A percentile compares a stretch with the other conserved stretches of the same genome.
Conservation (phyloP, 2,113 vertebrate genomes). For the Malurus elegans region DNA sequence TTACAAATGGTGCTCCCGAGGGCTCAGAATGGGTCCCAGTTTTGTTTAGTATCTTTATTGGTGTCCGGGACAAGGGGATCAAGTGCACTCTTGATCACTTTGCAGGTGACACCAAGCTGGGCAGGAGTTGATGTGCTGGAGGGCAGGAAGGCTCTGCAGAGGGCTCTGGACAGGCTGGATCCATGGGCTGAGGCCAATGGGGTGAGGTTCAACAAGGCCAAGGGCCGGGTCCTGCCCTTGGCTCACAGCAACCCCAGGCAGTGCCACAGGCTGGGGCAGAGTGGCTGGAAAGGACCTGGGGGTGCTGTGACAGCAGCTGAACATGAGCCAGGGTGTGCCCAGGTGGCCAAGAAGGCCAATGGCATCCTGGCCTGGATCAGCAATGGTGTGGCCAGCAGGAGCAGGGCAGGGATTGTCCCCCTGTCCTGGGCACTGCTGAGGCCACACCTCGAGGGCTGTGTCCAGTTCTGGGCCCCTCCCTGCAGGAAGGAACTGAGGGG, state of each 20-base stretch:
- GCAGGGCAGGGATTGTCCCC: neutral
- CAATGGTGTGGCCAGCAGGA: neutral
- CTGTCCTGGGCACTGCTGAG: neutral
- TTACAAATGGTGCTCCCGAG: neutral
- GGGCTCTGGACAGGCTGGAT: neutral
- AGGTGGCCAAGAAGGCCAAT: neutral
- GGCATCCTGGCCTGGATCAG: neutral
- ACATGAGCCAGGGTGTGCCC: neutral
- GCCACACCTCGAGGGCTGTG: neutral
- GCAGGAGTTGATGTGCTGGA: neutral
- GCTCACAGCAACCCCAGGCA: neutral
- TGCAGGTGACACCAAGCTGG: fast-evolving
- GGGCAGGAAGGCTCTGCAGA: neutral
- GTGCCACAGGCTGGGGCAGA: neutral
- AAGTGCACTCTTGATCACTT: neutral
- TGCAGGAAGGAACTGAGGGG: neutral
- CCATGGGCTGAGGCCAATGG: neutral
- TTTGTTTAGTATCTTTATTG: neutral
- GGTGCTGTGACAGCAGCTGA: neutral
- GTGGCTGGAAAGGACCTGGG: neutral
- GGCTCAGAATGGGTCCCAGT: neutral
- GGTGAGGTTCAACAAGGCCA: neutral
- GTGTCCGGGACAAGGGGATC: neutral
- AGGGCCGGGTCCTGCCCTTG: neutral
- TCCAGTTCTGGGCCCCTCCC: neutral